Evolutionary conservation across 2,113 vertebrate species (phyloP).

Genomic region (Labeo catla): DNA sequence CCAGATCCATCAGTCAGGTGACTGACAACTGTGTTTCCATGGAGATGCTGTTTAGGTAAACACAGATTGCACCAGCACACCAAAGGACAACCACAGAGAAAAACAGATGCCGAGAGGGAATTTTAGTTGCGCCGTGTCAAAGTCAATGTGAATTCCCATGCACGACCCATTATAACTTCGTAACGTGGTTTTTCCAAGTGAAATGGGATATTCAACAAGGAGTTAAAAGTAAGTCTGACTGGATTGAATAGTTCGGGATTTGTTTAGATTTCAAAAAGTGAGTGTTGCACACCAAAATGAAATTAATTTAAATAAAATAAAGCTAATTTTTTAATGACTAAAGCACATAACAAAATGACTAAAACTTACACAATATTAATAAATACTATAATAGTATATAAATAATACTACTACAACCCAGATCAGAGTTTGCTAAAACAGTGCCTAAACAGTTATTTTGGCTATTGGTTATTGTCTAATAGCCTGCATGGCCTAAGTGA

Average conservation of each 20-base stretch:
- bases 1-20: slow-evolving; percentile 29
- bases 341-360: background rate
- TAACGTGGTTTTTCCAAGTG: background rate
- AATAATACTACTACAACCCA: background rate
- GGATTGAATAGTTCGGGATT: background rate
- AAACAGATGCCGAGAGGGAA: background rate
- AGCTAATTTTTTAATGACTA: background rate
- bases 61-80: slow-evolving; percentile 31
- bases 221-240: background rate
- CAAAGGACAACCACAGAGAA: slow-evolving; percentile 15
- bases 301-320: background rate
- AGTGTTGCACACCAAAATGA: background rate
- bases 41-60: slow-evolving; percentile 51
- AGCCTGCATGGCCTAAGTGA: background rate
- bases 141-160: background rate
- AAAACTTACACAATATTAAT: background rate
- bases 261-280: background rate
- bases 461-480: background rate
- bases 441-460: background rate
- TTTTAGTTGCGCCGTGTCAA: background rate
- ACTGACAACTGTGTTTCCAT: slow-evolving; percentile 53
- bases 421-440: background rate
- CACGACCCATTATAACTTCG: background rate
- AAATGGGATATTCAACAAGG: background rate
- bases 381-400: background rate